These are phyloP conservation scores for Mycetomoellerius zeteki DNA, from an alignment of 1,140 invertebrate genomes.

Conservation along the genomic window DNA sequence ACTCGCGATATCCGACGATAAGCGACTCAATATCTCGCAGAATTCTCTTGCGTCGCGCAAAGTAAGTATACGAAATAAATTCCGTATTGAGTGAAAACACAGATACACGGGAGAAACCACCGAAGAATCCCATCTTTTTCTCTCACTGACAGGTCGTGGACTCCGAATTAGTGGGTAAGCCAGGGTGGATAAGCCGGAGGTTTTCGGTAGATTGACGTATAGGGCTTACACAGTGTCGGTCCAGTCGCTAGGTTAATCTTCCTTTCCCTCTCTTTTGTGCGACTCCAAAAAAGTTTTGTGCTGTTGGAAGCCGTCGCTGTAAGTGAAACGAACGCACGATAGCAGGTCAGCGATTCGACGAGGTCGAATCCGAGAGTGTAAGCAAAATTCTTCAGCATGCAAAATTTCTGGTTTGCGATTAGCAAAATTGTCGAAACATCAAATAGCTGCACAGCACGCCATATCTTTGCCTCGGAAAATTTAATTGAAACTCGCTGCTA, in stretches of 20 bases:
- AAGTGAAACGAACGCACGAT: conserved; percentile 64
- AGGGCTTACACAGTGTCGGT: conserved; percentile 59
- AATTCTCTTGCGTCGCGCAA: conserved; percentile 22
- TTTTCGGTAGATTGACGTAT: conserved; percentile 53
- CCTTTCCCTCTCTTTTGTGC: conserved; percentile 53
- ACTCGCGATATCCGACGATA: conserved; percentile 36
- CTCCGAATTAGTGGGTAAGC: conserved; percentile 51
- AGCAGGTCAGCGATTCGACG: conserved; percentile 53
- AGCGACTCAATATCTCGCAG: conserved; percentile 20
- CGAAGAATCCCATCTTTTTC: conserved; percentile 33
- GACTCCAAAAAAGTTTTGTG: conserved; percentile 59
- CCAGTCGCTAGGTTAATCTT: conserved; percentile 64
- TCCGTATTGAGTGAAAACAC: not conserved
- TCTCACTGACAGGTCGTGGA: conserved; percentile 42
- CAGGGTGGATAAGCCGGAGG: conserved; percentile 36
- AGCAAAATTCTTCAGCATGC: conserved; percentile 32
- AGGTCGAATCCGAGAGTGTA: conserved; percentile 27
- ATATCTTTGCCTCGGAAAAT: not conserved
- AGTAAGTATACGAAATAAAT: not conserved
- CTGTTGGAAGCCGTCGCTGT: conserved; percentile 52
- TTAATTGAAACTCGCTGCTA: not conserved
- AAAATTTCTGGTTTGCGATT: conserved; percentile 19
- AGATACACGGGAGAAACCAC: conserved; percentile 47
- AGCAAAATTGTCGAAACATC: conserved; percentile 11
- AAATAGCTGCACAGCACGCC: not conserved